Evolutionary conservation across 2,797 vertebrate species (phyloP), one percentile per base, ranked within the genome.

Genomic region (Scyliorhinus canicula): DNA sequence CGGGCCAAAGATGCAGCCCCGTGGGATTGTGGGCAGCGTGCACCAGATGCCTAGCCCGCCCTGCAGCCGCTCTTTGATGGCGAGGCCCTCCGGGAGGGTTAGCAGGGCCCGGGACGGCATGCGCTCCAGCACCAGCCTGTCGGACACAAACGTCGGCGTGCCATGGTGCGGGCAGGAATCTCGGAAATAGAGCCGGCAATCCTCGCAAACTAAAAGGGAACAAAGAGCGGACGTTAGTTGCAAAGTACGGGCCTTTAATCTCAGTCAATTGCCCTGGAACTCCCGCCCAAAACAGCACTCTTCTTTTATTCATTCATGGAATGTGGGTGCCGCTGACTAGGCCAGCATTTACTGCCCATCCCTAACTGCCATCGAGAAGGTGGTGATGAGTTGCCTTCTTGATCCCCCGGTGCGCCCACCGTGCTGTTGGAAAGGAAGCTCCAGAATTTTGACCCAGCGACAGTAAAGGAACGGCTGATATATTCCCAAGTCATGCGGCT

Each of bases 51-150:
- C 97, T 50, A 96, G 93, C 95, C 94, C 96, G 95, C 63, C 97
- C 96, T 1, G 95, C 0, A 16, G 96, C 95, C 79, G 85, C 93
- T 95, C 96, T 95, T 95, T 97, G 93, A 95, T 96, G 55, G 96
- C 96, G 52, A 98, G 96, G 60, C 97, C 98, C n/a, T 97, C 97
- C 0, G 97, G 98, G 88, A 98, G 95, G 1, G 97, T 97, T 0
- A 97, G 95, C 77, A 95, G 93, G 0, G 97, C 97, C 60, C 97
- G 96, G 2, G 96, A 96, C 95, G 1, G 97, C 0, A 96, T 84
- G 79, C 97, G 96, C 40, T 97, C 97, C 0, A 97, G 96, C 28
- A 96, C 96, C 0, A 95, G 95, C 0, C 95, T 95, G 95, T 96
- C 96, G 6, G 95, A 60, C 60, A 96, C 95, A 79, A 96, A 96